Percentiles rank a stretch among this genome's conserved stretches.
These are phyloP conservation scores for Eristalinus aeneus DNA, from an alignment of 2,888 invertebrate genomes.

Conservation along the genomic window DNA sequence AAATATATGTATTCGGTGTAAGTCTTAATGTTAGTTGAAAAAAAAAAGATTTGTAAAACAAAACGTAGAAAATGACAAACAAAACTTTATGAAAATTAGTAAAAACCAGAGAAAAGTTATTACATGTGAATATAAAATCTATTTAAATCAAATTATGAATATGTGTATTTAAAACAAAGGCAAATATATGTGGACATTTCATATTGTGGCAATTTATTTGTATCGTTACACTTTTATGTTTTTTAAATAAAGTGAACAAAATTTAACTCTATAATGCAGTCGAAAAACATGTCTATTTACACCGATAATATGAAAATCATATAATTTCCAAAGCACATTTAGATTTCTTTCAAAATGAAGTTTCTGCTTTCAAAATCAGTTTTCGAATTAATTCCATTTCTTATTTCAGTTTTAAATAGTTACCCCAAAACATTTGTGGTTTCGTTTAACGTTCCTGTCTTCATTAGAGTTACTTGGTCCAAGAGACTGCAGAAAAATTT, in stretches of 20 bases:
- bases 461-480: too few species aligned
- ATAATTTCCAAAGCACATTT: too few species aligned
- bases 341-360: too few species aligned
- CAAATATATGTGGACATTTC: constrained; percentile 54
- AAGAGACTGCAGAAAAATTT: too few species aligned
- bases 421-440: too few species aligned
- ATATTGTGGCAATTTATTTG: constrained; percentile 39
- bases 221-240: not conserved
- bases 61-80: constrained; percentile 30
- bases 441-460: too few species aligned
- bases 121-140: constrained; percentile 37
- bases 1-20: constrained; percentile 48
- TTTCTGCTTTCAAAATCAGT: too few species aligned
- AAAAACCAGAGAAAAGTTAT: constrained; percentile 12
- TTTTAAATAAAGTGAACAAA: not conserved
- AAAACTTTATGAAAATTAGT: constrained; percentile 33
- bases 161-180: constrained; percentile 40
- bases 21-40: constrained; percentile 55
- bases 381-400: too few species aligned
- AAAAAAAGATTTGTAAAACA: constrained; percentile 25
- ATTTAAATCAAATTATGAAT: constrained; percentile 45
- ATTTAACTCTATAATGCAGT: too few species aligned
- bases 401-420: too few species aligned
- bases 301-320: too few species aligned
- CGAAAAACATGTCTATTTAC: too few species aligned